These are phyloP conservation scores for Microctonus hyperodae DNA, from an alignment of 2,888 invertebrate genomes.

Conservation along the genomic window DNA sequence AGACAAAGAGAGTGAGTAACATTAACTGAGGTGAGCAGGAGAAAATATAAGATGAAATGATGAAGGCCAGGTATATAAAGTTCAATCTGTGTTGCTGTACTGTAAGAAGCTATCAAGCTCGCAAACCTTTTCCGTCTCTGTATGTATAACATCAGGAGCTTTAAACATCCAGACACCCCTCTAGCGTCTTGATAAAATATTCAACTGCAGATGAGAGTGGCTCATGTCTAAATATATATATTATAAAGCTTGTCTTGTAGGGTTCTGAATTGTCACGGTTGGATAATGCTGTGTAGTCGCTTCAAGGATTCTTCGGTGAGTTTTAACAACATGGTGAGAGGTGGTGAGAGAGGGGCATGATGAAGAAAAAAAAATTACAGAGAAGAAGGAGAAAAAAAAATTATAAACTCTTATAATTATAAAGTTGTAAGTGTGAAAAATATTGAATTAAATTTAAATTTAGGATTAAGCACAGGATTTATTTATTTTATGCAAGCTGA, in stretches of 20 bases:
- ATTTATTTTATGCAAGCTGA: no score
- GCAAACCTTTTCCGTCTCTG: neutral
- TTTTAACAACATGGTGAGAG: neutral
- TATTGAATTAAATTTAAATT: no score
- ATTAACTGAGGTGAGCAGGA: neutral
- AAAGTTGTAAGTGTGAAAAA: no score
- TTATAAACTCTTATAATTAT: no score
- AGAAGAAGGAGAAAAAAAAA: neutral
- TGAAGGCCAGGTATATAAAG: neutral
- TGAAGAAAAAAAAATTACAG: neutral
- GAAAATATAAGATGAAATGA: neutral
- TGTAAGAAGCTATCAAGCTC: neutral
- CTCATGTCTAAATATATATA: neutral
- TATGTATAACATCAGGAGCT: neutral
- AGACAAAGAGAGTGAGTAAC: no score
- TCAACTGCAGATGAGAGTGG: constrained; percentile 2
- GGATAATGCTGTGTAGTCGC: neutral
- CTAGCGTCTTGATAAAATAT: neutral
- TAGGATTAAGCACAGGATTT: no score
- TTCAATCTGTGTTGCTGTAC: neutral
- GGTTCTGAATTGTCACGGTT: neutral
- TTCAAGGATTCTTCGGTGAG: neutral
- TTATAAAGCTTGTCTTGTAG: neutral
- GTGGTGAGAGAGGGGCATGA: neutral
- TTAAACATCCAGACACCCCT: neutral